Base-by-base conservation (phyloP, 2,888 invertebrate species). In the Protonemura montana region DNA sequence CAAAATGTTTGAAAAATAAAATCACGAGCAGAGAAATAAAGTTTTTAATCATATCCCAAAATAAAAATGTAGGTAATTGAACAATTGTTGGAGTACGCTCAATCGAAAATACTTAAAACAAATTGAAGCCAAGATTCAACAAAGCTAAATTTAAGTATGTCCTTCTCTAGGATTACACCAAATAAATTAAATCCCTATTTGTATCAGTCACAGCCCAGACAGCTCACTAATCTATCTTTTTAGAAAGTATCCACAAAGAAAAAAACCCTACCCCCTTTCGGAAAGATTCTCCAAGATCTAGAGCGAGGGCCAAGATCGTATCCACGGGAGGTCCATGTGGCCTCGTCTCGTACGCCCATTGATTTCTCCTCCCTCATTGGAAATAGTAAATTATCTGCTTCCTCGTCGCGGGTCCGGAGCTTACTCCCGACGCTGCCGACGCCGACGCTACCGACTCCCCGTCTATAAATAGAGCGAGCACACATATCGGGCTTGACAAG, bases 331-430 rank as follows among this genome's bases (percentile, higher is more conserved):
- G 21, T 10, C 59, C 59, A 59, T 59, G 59, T 59, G 59, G n/a
- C 59, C 59, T 59, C 59, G 59, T 59, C 35, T 6, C n/a, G 59
- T 59, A 21, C 59, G 21, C 13, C 21, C 59, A 59, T 59, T 59
- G 59, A 59, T 59, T 59, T 59, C 59, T 21, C 21, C 59, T 59
- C 59, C 59, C 59, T 59, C 59, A 59, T 59, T 59, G 59, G 59
- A 59, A 59, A 59, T 59, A 59, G 59, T 59, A 59, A 59, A 59
- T 59, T 59, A 59, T 59, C 59, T 21, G 59, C 59, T 59, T 59
- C 59, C 59, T 59, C 59, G 16, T 59, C 59, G 3, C 21, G 59
- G 59, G n/a, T 21, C 16, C 21, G 59, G 3, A 21, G 59, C 59
- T 59, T 59, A 59, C 59, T 3, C 59, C 5, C 59, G 59, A 59